phyloP scores from a whole-genome alignment of 2,113 vertebrate genomes.

The Cinclus mexicanus region DNA sequence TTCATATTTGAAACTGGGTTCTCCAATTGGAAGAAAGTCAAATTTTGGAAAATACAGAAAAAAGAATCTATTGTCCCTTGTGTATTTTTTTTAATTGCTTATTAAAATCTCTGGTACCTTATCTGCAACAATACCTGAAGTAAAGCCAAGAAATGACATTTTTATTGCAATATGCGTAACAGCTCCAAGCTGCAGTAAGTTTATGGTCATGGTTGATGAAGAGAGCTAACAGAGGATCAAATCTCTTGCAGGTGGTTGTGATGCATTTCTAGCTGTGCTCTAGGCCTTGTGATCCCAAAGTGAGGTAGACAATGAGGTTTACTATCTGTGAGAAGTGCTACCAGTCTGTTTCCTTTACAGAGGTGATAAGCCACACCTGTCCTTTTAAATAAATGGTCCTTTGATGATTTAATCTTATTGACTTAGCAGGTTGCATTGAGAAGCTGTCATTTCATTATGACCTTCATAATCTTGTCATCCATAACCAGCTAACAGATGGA shows the following conservation, averaged over 20 bases:
- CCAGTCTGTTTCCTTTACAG: not conserved
- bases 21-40: slow-evolving; percentile 75
- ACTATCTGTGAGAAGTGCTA: not conserved
- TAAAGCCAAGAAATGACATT: slow-evolving; percentile 64
- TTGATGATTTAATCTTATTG: not conserved
- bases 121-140: slow-evolving; percentile 82
- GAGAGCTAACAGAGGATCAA: not conserved
- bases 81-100: slow-evolving; percentile 97
- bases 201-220: not conserved
- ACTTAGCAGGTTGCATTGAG: not conserved
- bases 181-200: slow-evolving; percentile 11
- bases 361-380: not conserved
- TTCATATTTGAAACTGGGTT: slow-evolving; percentile 82
- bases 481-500: slow-evolving; percentile 20
- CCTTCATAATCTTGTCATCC: slow-evolving; percentile 48
- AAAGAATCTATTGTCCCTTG: slow-evolving; percentile 85
- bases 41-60: slow-evolving; percentile 80
- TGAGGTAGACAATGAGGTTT: not conserved
- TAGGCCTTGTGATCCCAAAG: not conserved
- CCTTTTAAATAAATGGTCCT: not conserved
- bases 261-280: slow-evolving; percentile 12
- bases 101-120: slow-evolving; percentile 90
- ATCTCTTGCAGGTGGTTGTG: not conserved
- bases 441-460: slow-evolving; percentile 11
- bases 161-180: slow-evolving; percentile 62